Conservation (phyloP, 1,140 invertebrate species). For the Thalassaphorura encarpata region DNA sequence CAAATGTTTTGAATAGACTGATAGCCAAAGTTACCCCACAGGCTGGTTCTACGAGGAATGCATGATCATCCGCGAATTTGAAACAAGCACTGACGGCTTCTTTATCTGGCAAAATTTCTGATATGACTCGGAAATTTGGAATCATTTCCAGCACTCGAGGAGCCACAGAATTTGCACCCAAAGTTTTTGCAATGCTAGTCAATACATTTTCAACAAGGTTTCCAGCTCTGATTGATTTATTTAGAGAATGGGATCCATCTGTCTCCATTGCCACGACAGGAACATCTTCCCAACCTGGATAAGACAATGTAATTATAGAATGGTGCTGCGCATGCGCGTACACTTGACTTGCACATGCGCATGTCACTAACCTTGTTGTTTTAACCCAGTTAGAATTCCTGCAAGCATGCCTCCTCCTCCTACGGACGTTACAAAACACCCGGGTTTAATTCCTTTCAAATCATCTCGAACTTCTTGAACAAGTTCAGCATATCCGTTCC, state of each 20-base stretch:
- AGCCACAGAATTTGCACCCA: conserved; percentile 40
- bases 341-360: neutral
- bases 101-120: conserved; percentile 41
- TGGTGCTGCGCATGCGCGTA: too few species aligned
- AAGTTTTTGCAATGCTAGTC: conserved; percentile 37
- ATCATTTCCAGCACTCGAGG: conserved; percentile 36
- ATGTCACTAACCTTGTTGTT: conserved; percentile 27
- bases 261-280: conserved; percentile 47
- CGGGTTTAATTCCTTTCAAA: conserved; percentile 33
- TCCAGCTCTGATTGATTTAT: conserved; percentile 38
- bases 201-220: conserved; percentile 40
- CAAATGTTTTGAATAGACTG: conserved; percentile 33
- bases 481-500: conserved; percentile 42
- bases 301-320: too few species aligned
- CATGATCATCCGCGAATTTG: conserved; percentile 42
- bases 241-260: conserved; percentile 42
- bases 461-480: conserved; percentile 41
- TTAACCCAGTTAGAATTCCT: conserved; percentile 37
- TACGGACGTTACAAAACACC: conserved; percentile 42
- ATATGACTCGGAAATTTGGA: conserved; percentile 37
- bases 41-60: conserved; percentile 44
- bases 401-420: conserved; percentile 44
- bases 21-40: conserved; percentile 44
- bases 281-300: conserved; percentile 39
- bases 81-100: conserved; percentile 43